A percentile compares a stretch with the other conserved stretches of the same genome.
Evolutionary conservation across 2,888 invertebrate species (phyloP).

Genomic region (Lycocerus yunnanus): DNA sequence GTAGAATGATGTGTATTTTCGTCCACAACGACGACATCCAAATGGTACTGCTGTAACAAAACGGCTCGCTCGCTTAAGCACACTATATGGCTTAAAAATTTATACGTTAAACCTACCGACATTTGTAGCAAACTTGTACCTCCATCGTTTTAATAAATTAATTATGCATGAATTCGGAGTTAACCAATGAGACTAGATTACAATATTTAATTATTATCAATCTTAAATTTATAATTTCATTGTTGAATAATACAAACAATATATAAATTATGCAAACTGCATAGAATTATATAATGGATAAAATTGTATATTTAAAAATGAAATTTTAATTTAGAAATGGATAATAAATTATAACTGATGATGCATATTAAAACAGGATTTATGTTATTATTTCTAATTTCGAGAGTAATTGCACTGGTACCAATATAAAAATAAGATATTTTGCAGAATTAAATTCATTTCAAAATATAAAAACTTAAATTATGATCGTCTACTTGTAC

Average conservation of each 20-base stretch:
- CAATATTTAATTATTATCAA: no score
- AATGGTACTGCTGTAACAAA: conserved; percentile 49
- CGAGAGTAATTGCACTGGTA: no score
- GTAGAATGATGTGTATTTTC: conserved; percentile 63
- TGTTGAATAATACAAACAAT: background rate
- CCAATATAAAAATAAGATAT: no score
- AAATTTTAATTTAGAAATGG: background rate
- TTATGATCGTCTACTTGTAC: no score
- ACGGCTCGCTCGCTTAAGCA: conserved; percentile 39
- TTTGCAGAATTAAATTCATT: no score
- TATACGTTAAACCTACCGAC: background rate
- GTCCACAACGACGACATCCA: conserved; percentile 63
- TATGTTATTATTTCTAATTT: no score
- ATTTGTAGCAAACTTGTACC: background rate
- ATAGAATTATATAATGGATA: background rate
- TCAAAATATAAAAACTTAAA: no score
- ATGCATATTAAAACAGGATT: no score
- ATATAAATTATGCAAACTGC: background rate
- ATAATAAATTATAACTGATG: background rate
- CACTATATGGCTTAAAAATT: conserved; percentile 1
- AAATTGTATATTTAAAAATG: background rate
- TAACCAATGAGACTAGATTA: no score
- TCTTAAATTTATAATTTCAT: background rate
- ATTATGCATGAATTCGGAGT: background rate
- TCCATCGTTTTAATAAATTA: background rate